Evolutionary conservation across 2,113 vertebrate genomes (phyloP).

Genomic region (Mugil cephalus): DNA sequence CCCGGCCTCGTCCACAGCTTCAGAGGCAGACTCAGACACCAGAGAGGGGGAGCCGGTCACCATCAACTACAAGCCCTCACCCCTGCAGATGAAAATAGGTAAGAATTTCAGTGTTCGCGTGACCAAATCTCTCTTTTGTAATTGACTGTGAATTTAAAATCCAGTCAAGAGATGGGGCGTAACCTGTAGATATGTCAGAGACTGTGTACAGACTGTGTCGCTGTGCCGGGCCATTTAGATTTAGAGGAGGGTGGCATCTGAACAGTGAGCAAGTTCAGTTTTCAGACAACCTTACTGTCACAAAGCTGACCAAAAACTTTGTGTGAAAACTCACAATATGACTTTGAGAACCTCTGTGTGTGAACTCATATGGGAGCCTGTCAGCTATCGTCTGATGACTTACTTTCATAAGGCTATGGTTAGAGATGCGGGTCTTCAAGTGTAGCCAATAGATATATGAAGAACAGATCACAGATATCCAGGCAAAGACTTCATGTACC

Average conservation of each 20-base stretch:
- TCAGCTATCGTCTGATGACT: too few relatives aligned
- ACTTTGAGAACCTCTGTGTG: too few relatives aligned
- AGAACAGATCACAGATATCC: too few relatives aligned
- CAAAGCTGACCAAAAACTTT: too few relatives aligned
- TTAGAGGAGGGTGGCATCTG: background rate
- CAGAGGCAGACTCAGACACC: conserved; percentile 92
- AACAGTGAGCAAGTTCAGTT: background rate
- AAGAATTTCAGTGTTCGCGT: background rate
- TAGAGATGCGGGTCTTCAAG: too few relatives aligned
- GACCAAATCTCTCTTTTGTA: background rate
- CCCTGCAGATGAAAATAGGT: conserved; percentile 97
- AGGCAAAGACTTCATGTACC: too few relatives aligned
- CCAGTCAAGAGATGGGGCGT: background rate
- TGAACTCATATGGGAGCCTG: too few relatives aligned
- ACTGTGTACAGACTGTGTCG: background rate
- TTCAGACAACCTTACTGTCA: too few relatives aligned
- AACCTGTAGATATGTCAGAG: background rate
- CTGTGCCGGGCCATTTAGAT: background rate
- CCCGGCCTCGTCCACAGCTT: conserved; percentile 91
- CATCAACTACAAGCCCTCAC: conserved; percentile 98
- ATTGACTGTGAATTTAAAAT: background rate
- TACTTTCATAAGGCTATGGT: too few relatives aligned
- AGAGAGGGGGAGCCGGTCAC: conserved; percentile 95
- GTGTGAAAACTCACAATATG: too few relatives aligned
- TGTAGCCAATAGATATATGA: too few relatives aligned